Evolutionary conservation across 2,888 invertebrate species (phyloP), one percentile per base, ranked within the genome.

Genomic region (Ectemnius cavifrons): DNA sequence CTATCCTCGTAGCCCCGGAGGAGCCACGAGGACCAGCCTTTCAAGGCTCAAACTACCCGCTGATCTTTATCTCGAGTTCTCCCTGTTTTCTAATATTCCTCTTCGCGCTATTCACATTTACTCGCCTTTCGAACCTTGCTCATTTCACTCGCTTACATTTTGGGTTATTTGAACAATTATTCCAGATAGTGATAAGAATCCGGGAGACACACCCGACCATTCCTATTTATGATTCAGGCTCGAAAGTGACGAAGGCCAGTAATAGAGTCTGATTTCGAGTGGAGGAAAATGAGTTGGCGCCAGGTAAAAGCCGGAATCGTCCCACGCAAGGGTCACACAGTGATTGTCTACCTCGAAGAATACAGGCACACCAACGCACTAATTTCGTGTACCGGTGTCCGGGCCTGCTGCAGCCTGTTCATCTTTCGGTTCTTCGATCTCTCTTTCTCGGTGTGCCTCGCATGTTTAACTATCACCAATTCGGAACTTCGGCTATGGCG

Each of bases 361-460:
- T 11, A 82, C 75, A 81, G 82, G 75, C 80, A 81, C 73, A 66
- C 69, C 37, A 69, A 59, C 73, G 68, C 56, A 63, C 77, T 82
- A 80, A 82, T 80, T 81, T 73, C 67, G 73, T 82, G 77, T 81
- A 73, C 82, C 82, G 77, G 52, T 6, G n/a, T 80, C 66, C 67
- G 70, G 71, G 49, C 58, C 52, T 69, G 45, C 63, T 61, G 57
- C 16, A 16, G 47, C 18, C 69, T 27, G 59, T 56, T 66, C 57
- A 5, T 16, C 64, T 73, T 64, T 4, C 20, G 23, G 28, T 64
- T 27, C 20, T 14, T 18, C 37, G 37, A 37, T 37, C 18, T 49
- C 13, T 4, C 58, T 3, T 46, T 49, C 13, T 27, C 16, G 6
- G 20, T n/a, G 16, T 6, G 8, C 37, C 52, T n/a, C 14, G 52